Evolutionary conservation across 2,888 invertebrate genomes (phyloP), one percentile per base, ranked within the genome.

Genomic region (Troglohyphantes excavatus): DNA sequence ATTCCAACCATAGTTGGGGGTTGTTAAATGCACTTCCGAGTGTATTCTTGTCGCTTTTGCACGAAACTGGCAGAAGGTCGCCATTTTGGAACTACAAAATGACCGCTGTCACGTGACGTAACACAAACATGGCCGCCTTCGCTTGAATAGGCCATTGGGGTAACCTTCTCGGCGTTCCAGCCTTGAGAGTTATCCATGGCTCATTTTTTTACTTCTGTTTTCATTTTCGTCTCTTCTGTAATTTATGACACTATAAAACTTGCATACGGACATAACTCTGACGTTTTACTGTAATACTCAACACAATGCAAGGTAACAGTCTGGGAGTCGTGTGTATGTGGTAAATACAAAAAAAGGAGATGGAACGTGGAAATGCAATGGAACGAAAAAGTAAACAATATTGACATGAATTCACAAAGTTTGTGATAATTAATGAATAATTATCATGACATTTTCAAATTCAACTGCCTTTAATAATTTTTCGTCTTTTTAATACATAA

Each of bases 231-330:
- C 63, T 63, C 72, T 19, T 27, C 61, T 13, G n/a, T n/a, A 29
- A 84, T 84, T 84, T 84, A 84, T 70, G 84, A 29, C 46, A 29
- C 67, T 61, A 63, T 67, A 84, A 84, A 84, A 84, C 65, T 43
- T 53, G 21, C 65, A 84, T 63, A 67, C n/a, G 75, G 75, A 75
- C 75, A 84, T 75, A 75, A 84, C 33, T 67, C 84, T 63, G 75
- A 29, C 46, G 46, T 67, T 84, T 84, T 43, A 23, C 84, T 75
- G 46, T 75, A 75, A 65, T 75, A 65, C 67, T 46, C 29, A 43
- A 39, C 84, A 84, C 84, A 84, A 84, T 84, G 84, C 84, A 84
- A 84, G 84, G 84, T 84, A 83, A 83, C 82, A 82, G 29, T 59
- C 27, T 21, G 27, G 13, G 17, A 53, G n/a, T 53, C 53, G 53